phyloP scores from a whole-genome alignment of 1,140 invertebrate species.

The Mamestra configurata region DNA sequence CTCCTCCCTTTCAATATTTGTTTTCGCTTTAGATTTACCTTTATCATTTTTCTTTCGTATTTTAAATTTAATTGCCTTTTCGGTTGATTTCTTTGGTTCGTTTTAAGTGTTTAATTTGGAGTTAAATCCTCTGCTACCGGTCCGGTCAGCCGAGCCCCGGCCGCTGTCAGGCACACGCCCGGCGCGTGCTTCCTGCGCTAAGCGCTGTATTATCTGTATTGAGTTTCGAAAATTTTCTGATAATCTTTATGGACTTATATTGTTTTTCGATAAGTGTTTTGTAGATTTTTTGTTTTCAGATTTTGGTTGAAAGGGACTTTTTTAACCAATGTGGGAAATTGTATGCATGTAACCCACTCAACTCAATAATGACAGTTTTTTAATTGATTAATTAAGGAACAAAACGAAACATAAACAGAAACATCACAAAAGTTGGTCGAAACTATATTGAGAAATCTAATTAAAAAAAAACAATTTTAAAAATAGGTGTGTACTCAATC shows the following conservation, averaged over 20 bases:
- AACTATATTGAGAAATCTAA: too few relatives aligned
- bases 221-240: constrained; percentile 48
- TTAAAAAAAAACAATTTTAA: too few relatives aligned
- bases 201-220: constrained; percentile 45
- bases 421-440: too few relatives aligned
- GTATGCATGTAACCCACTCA: too few relatives aligned
- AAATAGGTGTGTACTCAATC: too few relatives aligned
- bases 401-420: too few relatives aligned
- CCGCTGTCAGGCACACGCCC: constrained; percentile 24
- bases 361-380: too few relatives aligned
- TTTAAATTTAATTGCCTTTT: background rate
- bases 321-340: too few relatives aligned
- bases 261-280: constrained; percentile 18
- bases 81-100: background rate
- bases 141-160: constrained; percentile 2
- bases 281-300: background rate
- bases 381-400: too few relatives aligned
- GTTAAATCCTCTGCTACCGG: constrained; percentile 13
- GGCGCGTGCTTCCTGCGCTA: constrained; percentile 33
- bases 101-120: background rate
- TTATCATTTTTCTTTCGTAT: background rate
- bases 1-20: background rate
- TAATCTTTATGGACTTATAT: constrained; percentile 34
- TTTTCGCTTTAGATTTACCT: background rate
- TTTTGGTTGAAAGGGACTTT: background rate